phyloP scores from a whole-genome alignment of 2,888 invertebrate genomes.

The Tipula helvola region DNA sequence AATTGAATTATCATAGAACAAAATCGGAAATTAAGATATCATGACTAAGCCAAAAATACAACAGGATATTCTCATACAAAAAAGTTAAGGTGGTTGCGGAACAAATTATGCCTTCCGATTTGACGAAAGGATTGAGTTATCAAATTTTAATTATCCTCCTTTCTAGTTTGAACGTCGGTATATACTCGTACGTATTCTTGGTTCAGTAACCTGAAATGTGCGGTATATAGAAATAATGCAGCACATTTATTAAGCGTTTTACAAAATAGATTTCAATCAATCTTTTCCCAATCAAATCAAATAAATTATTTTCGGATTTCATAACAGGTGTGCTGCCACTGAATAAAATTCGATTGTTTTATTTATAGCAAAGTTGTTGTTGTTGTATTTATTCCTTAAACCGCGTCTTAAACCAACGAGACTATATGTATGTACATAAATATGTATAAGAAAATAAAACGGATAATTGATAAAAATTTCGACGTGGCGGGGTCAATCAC shows the following conservation, averaged over 20 bases:
- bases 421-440: neutral
- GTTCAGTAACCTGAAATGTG: neutral
- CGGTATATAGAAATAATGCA: neutral
- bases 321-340: neutral
- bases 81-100: neutral
- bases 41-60: neutral
- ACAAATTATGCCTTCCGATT: neutral
- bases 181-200: neutral
- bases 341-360: neutral
- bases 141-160: neutral
- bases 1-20: neutral
- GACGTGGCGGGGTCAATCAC: neutral
- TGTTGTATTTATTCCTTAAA: neutral
- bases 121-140: neutral
- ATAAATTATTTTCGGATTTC: neutral
- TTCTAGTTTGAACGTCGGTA: too few relatives aligned
- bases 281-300: neutral
- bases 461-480: neutral
- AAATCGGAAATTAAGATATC: neutral
- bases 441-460: neutral
- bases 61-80: neutral
- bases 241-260: neutral
- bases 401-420: neutral
- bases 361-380: neutral
- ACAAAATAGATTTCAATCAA: neutral